Conservation (phyloP, 1,140 invertebrate genomes). For the Spodoptera litura region DNA sequence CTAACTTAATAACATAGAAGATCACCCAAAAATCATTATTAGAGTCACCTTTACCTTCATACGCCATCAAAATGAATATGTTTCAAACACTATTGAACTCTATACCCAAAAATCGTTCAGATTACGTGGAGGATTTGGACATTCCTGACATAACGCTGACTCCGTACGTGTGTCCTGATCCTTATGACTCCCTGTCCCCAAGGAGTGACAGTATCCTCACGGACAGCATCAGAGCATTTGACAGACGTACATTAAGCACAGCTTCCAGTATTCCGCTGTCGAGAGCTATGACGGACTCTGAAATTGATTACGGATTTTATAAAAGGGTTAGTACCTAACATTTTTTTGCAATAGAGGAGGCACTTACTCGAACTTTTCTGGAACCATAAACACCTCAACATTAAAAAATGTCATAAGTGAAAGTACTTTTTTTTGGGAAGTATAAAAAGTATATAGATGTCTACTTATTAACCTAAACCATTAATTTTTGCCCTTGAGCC, state of each 20-base stretch:
- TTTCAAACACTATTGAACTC: slow-evolving; percentile 66
- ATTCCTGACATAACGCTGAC: slow-evolving; percentile 66
- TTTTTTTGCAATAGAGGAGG: background rate
- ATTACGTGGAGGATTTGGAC: slow-evolving; percentile 73
- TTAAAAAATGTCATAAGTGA: no score
- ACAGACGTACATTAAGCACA: slow-evolving; percentile 58
- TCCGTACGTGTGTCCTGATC: slow-evolving; percentile 67
- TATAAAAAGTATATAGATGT: no score
- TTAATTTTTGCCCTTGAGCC: no score
- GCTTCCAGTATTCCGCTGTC: slow-evolving; percentile 73
- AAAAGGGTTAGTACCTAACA: slow-evolving; percentile 62
- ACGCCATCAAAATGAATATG: slow-evolving; percentile 67
- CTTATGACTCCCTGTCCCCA: slow-evolving; percentile 51
- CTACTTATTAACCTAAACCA: no score
- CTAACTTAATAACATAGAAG: no score
- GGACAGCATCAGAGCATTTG: slow-evolving; percentile 51
- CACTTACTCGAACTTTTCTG: no score
- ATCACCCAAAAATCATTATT: background rate
- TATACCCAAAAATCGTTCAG: slow-evolving; percentile 69
- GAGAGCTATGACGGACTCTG: slow-evolving; percentile 76
- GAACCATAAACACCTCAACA: no score
- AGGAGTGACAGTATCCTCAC: slow-evolving; percentile 62
- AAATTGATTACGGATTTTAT: slow-evolving; percentile 73
- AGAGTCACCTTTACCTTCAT: background rate
- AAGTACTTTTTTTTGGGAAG: no score